These are phyloP conservation scores for Dasypolia templi DNA, from an alignment of 2,888 invertebrate species.

Conservation along the genomic window DNA sequence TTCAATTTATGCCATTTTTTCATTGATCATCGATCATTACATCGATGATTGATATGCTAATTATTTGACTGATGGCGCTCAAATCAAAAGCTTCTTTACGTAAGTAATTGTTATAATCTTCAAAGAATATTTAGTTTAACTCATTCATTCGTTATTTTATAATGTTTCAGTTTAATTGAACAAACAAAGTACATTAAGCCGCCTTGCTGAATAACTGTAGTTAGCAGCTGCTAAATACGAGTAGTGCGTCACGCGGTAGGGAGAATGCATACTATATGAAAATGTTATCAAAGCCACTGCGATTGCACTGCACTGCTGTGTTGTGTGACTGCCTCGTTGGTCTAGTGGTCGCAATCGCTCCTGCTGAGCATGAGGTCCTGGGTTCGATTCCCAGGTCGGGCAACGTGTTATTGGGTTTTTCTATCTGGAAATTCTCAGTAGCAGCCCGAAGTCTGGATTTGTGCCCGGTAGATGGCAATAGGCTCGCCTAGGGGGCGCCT, in stretches of 20 bases:
- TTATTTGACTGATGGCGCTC: background rate
- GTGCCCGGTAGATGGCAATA: too few relatives aligned
- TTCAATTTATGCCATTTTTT: background rate
- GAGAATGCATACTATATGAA: constrained; percentile 35
- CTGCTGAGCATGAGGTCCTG: too few relatives aligned
- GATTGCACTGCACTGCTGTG: too few relatives aligned
- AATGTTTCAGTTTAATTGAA: constrained; percentile 34
- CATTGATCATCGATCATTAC: background rate
- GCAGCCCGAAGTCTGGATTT: too few relatives aligned
- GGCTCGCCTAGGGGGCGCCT: too few relatives aligned
- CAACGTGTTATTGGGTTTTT: too few relatives aligned
- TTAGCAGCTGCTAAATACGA: constrained; percentile 46
- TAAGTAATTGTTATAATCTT: background rate
- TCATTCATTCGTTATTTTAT: constrained; percentile 1
- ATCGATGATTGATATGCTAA: background rate
- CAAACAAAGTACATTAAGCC: constrained; percentile 21
- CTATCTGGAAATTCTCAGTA: too few relatives aligned
- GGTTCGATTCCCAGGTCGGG: too few relatives aligned
- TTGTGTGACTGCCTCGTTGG: too few relatives aligned
- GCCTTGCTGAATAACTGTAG: constrained; percentile 10
- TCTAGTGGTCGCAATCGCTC: too few relatives aligned
- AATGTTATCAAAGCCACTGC: constrained; percentile 39
- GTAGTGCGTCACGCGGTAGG: constrained; percentile 38
- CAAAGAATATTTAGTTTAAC: background rate
- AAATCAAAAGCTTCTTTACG: background rate